Conservation (phyloP, 2,797 vertebrate genomes). For the Cottoperca gobio region DNA sequence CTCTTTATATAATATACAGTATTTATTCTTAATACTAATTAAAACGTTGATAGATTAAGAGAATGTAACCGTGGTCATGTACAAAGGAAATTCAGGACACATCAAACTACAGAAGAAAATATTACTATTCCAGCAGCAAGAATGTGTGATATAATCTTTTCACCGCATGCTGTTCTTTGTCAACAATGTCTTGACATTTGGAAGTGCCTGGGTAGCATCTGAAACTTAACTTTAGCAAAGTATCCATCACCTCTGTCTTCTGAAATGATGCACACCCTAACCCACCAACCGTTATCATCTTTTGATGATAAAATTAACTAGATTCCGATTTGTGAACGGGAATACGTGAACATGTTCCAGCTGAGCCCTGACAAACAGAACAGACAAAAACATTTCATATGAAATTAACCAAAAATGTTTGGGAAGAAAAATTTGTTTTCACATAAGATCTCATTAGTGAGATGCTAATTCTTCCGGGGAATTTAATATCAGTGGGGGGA, state of each 20-base stretch:
- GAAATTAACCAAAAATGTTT: not conserved
- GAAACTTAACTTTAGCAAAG: not conserved
- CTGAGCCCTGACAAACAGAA: not conserved
- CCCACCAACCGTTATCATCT: not conserved
- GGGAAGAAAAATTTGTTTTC: not conserved
- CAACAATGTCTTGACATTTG: not conserved
- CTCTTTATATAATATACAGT: not conserved
- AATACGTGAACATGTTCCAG: not conserved
- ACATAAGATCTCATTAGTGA: not conserved
- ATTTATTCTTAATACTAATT: too few species aligned
- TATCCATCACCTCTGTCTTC: not conserved
- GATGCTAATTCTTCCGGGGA: not conserved
- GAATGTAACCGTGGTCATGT: not conserved
- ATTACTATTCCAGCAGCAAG: not conserved
- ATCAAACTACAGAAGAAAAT: not conserved
- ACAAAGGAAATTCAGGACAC: not conserved
- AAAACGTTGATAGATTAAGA: not conserved
- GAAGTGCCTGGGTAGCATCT: not conserved
- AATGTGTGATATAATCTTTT: not conserved
- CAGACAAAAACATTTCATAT: not conserved
- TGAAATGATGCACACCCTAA: too few species aligned
- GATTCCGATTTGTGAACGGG: not conserved
- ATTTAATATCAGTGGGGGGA: not conserved
- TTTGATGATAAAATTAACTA: not conserved
- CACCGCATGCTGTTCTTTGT: not conserved